Evolutionary conservation across 2,113 vertebrate genomes (phyloP).

Genomic region (Hypocryptadius cinnamomeus): DNA sequence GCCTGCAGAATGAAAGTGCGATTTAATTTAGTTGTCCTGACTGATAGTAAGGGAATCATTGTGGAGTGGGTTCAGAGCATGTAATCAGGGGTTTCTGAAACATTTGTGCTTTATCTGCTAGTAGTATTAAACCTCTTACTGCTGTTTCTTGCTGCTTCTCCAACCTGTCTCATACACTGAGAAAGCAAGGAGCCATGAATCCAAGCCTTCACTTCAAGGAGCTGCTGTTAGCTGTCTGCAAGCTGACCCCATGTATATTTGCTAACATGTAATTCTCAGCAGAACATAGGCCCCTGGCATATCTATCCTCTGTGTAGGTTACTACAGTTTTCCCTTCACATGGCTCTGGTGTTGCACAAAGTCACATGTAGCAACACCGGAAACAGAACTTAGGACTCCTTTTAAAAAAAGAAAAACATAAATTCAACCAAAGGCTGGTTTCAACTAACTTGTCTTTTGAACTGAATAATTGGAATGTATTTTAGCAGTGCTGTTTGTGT

Average conservation of each 20-base stretch:
- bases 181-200: background rate
- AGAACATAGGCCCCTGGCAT: background rate
- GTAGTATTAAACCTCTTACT: background rate
- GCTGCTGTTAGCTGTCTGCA: background rate
- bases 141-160: background rate
- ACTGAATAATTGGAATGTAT: background rate
- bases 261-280: background rate
- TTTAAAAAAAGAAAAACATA: background rate
- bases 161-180: background rate
- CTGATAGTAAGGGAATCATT: background rate
- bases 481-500: background rate
- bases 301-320: background rate
- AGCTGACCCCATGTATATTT: background rate
- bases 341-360: background rate
- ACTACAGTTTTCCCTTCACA: background rate
- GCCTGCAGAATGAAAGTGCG: background rate
- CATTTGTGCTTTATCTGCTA: background rate
- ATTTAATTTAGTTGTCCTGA: background rate
- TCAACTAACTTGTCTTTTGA: background rate
- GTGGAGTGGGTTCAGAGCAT: background rate
- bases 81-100: background rate
- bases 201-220: background rate
- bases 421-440: background rate
- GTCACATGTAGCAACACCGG: background rate
- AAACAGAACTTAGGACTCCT: background rate